Percentiles rank a stretch among this genome's conserved stretches.
phyloP scores from a whole-genome alignment of 2,113 vertebrate genomes.

The Rhizomys pruinosus region DNA sequence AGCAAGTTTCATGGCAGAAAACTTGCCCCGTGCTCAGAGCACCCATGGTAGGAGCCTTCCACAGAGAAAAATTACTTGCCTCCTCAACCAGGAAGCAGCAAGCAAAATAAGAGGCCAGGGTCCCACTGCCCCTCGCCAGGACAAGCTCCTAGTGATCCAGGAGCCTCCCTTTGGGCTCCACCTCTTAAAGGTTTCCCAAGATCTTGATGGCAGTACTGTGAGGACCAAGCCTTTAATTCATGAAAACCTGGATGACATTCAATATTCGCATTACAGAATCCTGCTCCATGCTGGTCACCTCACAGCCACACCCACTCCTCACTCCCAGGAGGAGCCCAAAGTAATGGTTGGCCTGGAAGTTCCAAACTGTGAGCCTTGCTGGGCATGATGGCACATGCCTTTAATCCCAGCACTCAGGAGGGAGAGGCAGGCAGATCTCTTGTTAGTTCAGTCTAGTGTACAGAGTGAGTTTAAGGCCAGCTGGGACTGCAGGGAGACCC shows the following conservation, averaged over 20 bases:
- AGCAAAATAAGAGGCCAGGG: neutral
- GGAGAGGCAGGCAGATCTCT: no score
- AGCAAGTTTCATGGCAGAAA: slow-evolving; percentile 9
- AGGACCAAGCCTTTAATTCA: neutral
- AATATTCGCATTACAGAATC: neutral
- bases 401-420: no score
- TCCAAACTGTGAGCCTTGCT: neutral
- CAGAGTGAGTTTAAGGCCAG: no score
- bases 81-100: neutral
- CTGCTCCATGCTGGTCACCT: no score
- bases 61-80: neutral
- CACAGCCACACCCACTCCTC: no score
- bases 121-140: rapidly evolving
- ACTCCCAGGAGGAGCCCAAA: neutral
- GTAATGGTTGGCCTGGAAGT: neutral
- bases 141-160: neutral
- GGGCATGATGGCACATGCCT: no score
- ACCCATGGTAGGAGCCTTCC: neutral
- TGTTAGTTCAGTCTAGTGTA: no score
- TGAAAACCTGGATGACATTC: neutral
- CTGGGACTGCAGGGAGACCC: no score
- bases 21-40: neutral
- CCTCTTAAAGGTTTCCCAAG: no score
- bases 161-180: neutral
- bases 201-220: neutral